Evolutionary conservation across 2,113 vertebrate genomes (phyloP).

Genomic region (Mixornis gularis): DNA sequence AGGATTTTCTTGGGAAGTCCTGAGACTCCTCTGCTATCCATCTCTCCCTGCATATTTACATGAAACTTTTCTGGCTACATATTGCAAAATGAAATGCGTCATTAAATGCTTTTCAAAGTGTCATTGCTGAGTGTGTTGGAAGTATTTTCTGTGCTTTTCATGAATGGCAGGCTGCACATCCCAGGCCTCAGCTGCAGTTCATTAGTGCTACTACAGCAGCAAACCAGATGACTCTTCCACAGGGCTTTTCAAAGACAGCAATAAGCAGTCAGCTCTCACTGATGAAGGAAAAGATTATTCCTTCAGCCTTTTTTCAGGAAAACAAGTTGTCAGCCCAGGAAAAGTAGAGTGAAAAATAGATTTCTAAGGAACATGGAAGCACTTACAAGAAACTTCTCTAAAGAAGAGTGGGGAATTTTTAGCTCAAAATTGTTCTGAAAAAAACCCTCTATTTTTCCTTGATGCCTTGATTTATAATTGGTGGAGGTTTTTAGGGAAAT

Average conservation of each 20-base stretch:
- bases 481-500: neutral
- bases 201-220: neutral
- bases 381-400: neutral
- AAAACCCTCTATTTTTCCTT: neutral
- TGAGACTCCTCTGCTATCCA: neutral
- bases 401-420: neutral
- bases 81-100: neutral
- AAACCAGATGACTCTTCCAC: neutral
- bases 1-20: neutral
- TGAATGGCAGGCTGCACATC: neutral
- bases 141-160: neutral
- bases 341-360: neutral
- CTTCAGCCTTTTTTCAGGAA: neutral
- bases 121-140: neutral
- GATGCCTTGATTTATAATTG: neutral
- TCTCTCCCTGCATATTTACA: neutral
- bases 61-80: neutral
- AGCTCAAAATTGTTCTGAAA: neutral
- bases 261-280: neutral
- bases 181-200: neutral
- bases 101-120: conserved; percentile 17
- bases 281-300: neutral
- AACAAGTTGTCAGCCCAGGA: neutral
- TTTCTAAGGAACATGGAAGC: neutral
- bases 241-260: neutral